These are phyloP conservation scores for Leptinotarsa juncta DNA, from an alignment of 2,888 invertebrate species.

Conservation along the genomic window DNA sequence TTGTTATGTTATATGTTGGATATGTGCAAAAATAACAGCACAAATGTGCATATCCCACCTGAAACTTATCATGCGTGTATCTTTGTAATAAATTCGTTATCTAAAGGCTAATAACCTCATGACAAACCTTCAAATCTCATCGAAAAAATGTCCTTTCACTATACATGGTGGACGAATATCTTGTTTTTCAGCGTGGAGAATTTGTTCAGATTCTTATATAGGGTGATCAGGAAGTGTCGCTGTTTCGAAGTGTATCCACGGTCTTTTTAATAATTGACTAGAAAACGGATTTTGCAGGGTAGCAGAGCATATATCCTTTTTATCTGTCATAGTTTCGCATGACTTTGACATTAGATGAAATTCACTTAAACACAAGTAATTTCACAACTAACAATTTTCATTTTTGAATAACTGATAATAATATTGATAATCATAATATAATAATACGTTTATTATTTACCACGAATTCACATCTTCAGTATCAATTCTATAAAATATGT, in stretches of 20 bases:
- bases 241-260: background rate
- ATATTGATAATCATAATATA: no score
- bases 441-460: no score
- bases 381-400: no score
- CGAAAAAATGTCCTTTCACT: constrained; percentile 34
- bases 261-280: no score
- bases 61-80: constrained; percentile 40
- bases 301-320: no score
- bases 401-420: no score
- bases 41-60: constrained; percentile 39
- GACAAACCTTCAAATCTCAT: constrained; percentile 37
- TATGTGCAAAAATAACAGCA: constrained; percentile 36
- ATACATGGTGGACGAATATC: constrained; percentile 11
- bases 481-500: no score
- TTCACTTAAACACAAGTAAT: no score
- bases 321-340: no score
- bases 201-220: background rate
- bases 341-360: no score
- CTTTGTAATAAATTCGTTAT: constrained; percentile 34
- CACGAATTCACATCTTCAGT: no score
- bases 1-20: constrained; percentile 35
- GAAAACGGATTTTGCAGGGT: no score
- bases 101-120: constrained; percentile 40
- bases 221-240: background rate
- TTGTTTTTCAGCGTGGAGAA: background rate